A percentile compares a stretch with the other conserved stretches of the same genome.
phyloP scores from a whole-genome alignment of 2,888 invertebrate genomes.

The Apamea monoglypha region DNA sequence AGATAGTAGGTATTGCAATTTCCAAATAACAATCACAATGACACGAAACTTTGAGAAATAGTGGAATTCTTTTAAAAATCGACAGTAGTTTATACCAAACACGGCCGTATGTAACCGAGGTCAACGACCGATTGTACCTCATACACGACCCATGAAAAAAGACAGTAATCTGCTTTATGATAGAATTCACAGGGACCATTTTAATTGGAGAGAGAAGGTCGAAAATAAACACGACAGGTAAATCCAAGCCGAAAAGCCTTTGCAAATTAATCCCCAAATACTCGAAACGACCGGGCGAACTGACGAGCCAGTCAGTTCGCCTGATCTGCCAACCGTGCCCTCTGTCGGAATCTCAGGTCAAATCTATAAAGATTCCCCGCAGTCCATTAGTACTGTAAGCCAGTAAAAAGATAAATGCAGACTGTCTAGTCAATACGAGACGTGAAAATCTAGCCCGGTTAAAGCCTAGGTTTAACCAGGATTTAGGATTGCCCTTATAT shows the following conservation, averaged over 20 bases:
- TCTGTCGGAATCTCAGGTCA: slow-evolving; percentile 52
- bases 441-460: not conserved
- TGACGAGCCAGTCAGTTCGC: slow-evolving; percentile 24
- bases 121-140: no score
- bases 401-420: not conserved
- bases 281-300: slow-evolving; percentile 1
- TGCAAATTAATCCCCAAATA: slow-evolving; percentile 1
- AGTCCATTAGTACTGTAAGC: slow-evolving; percentile 47
- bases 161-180: not conserved
- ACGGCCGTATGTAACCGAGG: no score
- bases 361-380: slow-evolving; percentile 62
- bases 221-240: slow-evolving; percentile 7
- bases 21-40: no score
- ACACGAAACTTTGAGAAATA: no score
- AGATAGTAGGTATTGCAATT: no score
- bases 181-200: not conserved
- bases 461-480: no score
- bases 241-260: not conserved
- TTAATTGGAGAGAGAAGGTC: not conserved
- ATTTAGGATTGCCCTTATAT: no score
- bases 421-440: not conserved
- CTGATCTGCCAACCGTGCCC: slow-evolving; percentile 23
- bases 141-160: not conserved
- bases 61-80: no score
- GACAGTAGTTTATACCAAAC: no score